phyloP scores from a whole-genome alignment of 2,888 invertebrate genomes.

The Stenolophus ochropezus region DNA sequence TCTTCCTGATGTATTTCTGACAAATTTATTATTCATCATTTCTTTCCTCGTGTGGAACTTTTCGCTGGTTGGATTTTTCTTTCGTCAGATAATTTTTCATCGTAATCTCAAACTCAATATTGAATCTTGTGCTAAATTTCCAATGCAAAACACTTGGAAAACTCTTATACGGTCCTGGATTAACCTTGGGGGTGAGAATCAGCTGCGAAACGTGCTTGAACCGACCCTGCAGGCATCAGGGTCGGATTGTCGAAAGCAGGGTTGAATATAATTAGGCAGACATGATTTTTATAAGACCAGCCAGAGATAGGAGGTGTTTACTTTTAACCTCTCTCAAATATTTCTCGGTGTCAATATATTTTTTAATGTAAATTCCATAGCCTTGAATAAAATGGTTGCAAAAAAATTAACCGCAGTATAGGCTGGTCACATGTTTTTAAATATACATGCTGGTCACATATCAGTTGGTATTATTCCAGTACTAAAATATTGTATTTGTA shows the following conservation, averaged over 20 bases:
- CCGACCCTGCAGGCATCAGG: not conserved
- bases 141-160: constrained; percentile 21
- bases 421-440: too few species aligned
- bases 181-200: not conserved
- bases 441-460: too few species aligned
- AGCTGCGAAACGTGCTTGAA: not conserved
- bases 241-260: not conserved
- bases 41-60: not conserved
- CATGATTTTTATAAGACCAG: not conserved
- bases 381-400: too few species aligned
- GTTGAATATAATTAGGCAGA: not conserved
- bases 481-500: too few species aligned
- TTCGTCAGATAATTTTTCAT: not conserved
- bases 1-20: not conserved
- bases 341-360: too few species aligned
- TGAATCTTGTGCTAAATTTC: constrained; percentile 13
- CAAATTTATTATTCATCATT: not conserved
- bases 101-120: constrained; percentile 6
- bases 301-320: too few species aligned
- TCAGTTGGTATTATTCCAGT: too few species aligned
- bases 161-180: not conserved
- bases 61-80: not conserved
- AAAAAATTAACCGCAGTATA: too few species aligned
- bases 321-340: too few species aligned
- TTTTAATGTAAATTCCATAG: too few species aligned